Percentiles rank a stretch among this genome's conserved stretches.
Evolutionary conservation across 92 coral and sea anemone genomes (phyloP).

Genomic region (Plumapathes pennacea): DNA sequence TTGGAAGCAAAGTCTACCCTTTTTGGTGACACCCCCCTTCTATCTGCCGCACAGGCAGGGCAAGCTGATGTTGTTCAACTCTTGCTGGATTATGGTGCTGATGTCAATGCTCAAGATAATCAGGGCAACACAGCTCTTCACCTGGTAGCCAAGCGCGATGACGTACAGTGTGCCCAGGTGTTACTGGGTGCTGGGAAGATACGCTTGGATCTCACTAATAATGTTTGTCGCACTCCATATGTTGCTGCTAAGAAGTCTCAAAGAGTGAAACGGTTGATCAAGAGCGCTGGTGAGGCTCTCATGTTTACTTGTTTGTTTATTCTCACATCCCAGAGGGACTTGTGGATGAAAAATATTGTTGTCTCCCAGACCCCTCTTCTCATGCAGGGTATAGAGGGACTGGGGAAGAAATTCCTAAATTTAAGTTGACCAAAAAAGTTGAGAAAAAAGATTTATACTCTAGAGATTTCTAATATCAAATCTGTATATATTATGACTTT

Average conservation of each 20-base stretch:
- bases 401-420: too few relatives aligned
- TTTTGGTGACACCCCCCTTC: constrained; percentile 34
- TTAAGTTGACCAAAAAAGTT: too few relatives aligned
- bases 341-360: too few relatives aligned
- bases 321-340: too few relatives aligned
- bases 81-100: constrained; percentile 38
- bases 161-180: constrained; percentile 26
- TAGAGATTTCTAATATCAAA: not conserved
- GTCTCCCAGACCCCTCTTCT: too few relatives aligned
- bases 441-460: too few relatives aligned
- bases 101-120: constrained; percentile 23
- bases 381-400: too few relatives aligned
- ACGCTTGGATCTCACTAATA: not conserved
- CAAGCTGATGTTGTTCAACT: constrained; percentile 20
- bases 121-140: constrained; percentile 41
- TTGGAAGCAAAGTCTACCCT: constrained; percentile 4
- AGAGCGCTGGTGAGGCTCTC: constrained; percentile 25
- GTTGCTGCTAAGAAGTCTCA: not conserved
- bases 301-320: too few relatives aligned
- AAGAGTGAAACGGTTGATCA: not conserved
- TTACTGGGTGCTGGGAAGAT: not conserved
- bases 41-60: constrained; percentile 27
- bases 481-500: not conserved
- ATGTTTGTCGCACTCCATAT: constrained; percentile 1
- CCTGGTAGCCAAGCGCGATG: constrained; percentile 22